Evolutionary conservation across 2,888 invertebrate species (phyloP).

Genomic region (Oscheius sp.): DNA sequence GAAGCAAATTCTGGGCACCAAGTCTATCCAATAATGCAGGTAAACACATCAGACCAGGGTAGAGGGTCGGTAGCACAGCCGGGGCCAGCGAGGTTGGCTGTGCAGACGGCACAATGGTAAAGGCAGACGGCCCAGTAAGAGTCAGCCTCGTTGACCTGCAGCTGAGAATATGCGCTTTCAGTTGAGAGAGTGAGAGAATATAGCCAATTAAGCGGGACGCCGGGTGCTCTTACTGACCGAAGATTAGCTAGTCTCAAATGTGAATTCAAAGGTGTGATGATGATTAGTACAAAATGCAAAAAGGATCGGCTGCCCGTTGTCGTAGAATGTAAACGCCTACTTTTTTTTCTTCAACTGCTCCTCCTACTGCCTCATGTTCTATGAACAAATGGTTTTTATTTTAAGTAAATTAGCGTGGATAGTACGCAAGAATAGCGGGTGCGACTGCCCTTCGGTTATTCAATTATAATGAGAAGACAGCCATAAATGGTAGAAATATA

Average conservation of each 20-base stretch:
- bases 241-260: slow-evolving; percentile 28
- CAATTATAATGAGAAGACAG: too few relatives aligned
- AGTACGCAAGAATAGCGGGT: too few relatives aligned
- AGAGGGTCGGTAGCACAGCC: slow-evolving; percentile 40
- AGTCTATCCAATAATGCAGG: slow-evolving; percentile 56
- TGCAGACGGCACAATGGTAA: slow-evolving; percentile 54
- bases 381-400: too few relatives aligned
- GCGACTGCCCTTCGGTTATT: too few relatives aligned
- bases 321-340: too few relatives aligned
- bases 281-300: slow-evolving; percentile 8
- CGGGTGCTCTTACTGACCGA: slow-evolving; percentile 23
- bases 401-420: too few relatives aligned
- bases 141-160: slow-evolving; percentile 38
- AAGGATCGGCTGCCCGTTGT: too few relatives aligned
- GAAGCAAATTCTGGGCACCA: slow-evolving; percentile 54
- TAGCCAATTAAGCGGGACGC: slow-evolving; percentile 30
- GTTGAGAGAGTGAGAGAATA: slow-evolving; percentile 8
- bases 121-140: slow-evolving; percentile 55
- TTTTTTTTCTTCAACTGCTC: not conserved
- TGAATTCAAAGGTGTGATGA: not conserved
- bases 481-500: too few relatives aligned
- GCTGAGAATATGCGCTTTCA: slow-evolving; percentile 25
- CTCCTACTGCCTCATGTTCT: not conserved
- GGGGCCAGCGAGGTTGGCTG: slow-evolving; percentile 18
- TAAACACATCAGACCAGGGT: slow-evolving; percentile 61